Conservation (phyloP, 2,888 invertebrate species). For the Gryllus longicercus region DNA sequence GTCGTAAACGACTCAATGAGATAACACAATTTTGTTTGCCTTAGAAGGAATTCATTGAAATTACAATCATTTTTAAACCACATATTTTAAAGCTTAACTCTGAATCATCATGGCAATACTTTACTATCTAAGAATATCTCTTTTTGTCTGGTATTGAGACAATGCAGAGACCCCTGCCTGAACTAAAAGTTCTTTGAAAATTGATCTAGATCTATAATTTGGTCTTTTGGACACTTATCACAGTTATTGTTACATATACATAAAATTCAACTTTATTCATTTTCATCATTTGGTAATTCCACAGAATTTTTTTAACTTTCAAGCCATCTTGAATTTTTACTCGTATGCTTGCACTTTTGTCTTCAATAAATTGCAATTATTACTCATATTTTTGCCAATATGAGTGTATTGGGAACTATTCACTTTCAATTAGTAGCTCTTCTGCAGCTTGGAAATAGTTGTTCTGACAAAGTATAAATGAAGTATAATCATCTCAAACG, state of each 20-base stretch:
- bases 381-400: not conserved
- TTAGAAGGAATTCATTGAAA: no score
- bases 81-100: no score
- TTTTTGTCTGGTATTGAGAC: no score
- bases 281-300: no score
- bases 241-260: conserved; percentile 8
- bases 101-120: no score
- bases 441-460: not conserved
- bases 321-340: not conserved
- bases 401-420: not conserved
- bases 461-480: not conserved
- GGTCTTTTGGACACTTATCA: conserved; percentile 1
- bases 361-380: not conserved
- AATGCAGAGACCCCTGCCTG: no score
- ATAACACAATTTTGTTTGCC: no score
- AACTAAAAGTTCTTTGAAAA: not conserved
- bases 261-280: not conserved
- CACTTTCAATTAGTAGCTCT: not conserved
- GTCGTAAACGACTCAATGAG: no score
- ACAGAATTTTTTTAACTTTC: no score
- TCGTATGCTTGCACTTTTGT: not conserved
- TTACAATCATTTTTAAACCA: no score
- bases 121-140: no score
- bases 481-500: no score
- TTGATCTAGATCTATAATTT: not conserved